Percentiles rank a stretch among this genome's conserved stretches.
Conservation (phyloP, 2,113 vertebrate genomes). For the Hepsetus odoe region DNA sequence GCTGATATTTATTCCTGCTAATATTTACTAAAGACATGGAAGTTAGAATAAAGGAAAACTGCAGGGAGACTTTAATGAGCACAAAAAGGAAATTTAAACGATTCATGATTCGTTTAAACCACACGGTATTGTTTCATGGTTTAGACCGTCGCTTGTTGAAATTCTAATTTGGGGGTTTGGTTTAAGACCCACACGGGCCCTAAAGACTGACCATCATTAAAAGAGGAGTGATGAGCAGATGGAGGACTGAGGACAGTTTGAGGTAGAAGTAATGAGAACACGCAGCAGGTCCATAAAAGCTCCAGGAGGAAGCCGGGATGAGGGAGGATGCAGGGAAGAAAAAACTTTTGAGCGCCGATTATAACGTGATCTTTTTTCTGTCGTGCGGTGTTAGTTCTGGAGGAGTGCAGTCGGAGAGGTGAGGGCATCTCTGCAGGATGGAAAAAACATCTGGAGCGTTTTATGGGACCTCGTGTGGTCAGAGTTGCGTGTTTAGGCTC, state of each 20-base stretch:
- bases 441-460: slow-evolving; percentile 43
- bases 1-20: neutral
- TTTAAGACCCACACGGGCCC: neutral
- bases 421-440: slow-evolving; percentile 43
- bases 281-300: slow-evolving; percentile 16
- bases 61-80: too few species aligned
- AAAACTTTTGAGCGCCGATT: slow-evolving; percentile 23
- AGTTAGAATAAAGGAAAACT: too few species aligned
- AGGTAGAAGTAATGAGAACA: slow-evolving; percentile 43
- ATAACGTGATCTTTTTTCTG: slow-evolving; percentile 38
- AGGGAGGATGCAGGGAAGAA: neutral
- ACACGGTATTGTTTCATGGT: too few species aligned
- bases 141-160: too few species aligned
- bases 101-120: neutral
- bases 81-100: too few species aligned
- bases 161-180: too few species aligned
- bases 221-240: neutral
- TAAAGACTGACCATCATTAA: neutral
- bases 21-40: too few species aligned
- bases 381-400: slow-evolving; percentile 34
- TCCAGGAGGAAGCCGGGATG: neutral
- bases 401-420: slow-evolving; percentile 1
- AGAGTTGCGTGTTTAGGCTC: slow-evolving; percentile 26
- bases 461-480: slow-evolving; percentile 45
- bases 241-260: slow-evolving; percentile 37